Evolutionary conservation across 2,888 invertebrate genomes (phyloP).

Genomic region (Epicampocera succincta): DNA sequence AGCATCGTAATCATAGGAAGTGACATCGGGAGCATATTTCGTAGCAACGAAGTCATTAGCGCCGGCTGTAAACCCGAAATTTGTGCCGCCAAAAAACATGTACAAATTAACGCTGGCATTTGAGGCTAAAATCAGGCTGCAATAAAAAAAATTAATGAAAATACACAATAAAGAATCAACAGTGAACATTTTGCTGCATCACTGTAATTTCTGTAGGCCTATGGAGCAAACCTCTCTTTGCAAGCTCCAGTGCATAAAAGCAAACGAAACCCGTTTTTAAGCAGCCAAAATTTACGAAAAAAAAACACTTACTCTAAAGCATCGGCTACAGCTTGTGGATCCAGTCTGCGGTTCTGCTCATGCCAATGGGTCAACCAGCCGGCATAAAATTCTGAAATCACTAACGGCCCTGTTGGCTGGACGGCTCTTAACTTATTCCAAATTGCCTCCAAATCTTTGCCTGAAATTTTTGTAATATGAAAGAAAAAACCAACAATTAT

Average conservation of each 20-base stretch:
- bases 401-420: slow-evolving; percentile 46
- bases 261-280: no score
- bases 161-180: no score
- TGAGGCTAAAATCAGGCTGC: slow-evolving; percentile 83
- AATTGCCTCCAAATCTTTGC: neutral
- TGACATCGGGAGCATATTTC: slow-evolving; percentile 86
- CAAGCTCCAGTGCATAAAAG: no score
- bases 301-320: slow-evolving; percentile 30
- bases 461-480: neutral
- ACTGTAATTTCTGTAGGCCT: no score
- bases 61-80: slow-evolving; percentile 88
- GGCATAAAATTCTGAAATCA: slow-evolving; percentile 41
- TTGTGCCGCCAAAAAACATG: slow-evolving; percentile 95
- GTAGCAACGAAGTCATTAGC: slow-evolving; percentile 79
- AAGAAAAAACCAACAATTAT: neutral
- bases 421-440: slow-evolving; percentile 35
- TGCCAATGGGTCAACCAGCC: slow-evolving; percentile 53
- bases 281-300: neutral
- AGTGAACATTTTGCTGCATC: no score
- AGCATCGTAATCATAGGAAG: slow-evolving; percentile 96
- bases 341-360: slow-evolving; percentile 38
- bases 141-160: slow-evolving; percentile 12
- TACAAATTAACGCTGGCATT: slow-evolving; percentile 90
- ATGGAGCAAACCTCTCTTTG: no score
- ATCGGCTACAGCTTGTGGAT: slow-evolving; percentile 36